These are phyloP conservation scores for Tromatobia lineatoria DNA, from an alignment of 2,888 invertebrate genomes.

Conservation along the genomic window DNA sequence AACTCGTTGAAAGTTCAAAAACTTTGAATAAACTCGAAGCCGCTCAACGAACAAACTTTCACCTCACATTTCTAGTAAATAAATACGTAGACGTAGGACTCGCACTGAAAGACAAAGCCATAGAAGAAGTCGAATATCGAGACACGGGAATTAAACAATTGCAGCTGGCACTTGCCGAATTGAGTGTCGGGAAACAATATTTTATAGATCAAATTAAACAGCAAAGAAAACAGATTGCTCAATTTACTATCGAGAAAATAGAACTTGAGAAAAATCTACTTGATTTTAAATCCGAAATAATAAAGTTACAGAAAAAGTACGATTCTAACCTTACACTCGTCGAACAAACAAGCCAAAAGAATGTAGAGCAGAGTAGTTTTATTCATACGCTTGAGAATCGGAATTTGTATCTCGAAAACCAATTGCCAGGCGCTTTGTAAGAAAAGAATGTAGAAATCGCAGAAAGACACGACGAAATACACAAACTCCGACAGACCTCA, in stretches of 20 bases:
- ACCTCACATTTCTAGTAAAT: constrained; percentile 33
- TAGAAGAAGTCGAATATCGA: constrained; percentile 51
- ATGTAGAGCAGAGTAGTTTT: constrained; percentile 12
- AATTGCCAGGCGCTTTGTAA: constrained; percentile 16
- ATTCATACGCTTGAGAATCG: constrained; percentile 46
- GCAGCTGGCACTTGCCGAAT: constrained; percentile 28
- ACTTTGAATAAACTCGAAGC: constrained; percentile 43
- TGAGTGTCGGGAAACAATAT: constrained; percentile 12
- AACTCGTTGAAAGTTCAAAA: constrained; percentile 29
- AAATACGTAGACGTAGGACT: constrained; percentile 51
- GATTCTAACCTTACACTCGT: constrained; percentile 16
- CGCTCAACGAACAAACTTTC: constrained; percentile 34
- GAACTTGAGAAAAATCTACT: too few relatives aligned
- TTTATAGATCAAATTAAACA: constrained; percentile 14
- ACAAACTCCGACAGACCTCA: constrained; percentile 32
- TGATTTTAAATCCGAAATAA: constrained; percentile 29
- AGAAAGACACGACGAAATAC: constrained; percentile 45
- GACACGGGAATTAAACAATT: too few relatives aligned
- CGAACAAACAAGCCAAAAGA: constrained; percentile 29
- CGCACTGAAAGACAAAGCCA: constrained; percentile 40
- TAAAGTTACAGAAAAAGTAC: constrained; percentile 3
- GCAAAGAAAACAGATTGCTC: constrained; percentile 31
- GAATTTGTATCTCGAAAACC: constrained; percentile 51
- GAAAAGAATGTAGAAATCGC: constrained; percentile 35
- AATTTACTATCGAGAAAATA: constrained; percentile 9